Percentiles rank a stretch among this genome's conserved stretches.
These are phyloP conservation scores for Ctenosaura bakeri DNA, from an alignment of 2,797 vertebrate genomes.

Conservation along the genomic window DNA sequence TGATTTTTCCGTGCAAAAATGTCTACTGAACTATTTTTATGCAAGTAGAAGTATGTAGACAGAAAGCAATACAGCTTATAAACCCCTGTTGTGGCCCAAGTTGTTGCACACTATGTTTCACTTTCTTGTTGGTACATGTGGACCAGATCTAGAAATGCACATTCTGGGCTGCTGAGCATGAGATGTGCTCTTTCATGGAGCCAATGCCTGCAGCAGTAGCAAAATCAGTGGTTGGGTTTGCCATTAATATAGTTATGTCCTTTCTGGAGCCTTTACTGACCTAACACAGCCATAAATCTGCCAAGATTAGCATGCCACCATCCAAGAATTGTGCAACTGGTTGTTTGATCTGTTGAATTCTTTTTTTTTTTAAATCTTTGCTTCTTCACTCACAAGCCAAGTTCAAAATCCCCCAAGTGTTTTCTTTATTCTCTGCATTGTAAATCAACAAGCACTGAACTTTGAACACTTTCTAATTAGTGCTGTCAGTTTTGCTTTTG, in stretches of 20 bases:
- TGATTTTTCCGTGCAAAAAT: background rate
- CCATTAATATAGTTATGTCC: background rate
- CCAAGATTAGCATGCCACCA: background rate
- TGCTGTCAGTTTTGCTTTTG: constrained; percentile 1
- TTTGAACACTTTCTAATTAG: background rate
- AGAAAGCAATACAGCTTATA: background rate
- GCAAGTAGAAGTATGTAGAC: background rate
- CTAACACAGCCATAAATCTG: background rate
- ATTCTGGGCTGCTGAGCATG: background rate
- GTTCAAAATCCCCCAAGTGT: background rate
- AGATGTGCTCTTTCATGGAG: background rate
- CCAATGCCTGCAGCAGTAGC: background rate
- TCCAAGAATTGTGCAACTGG: background rate
- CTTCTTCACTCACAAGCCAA: background rate
- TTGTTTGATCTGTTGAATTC: constrained; percentile 8
- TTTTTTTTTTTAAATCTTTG: background rate
- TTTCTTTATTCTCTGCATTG: background rate
- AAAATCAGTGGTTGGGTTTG: background rate
- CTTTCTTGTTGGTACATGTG: background rate
- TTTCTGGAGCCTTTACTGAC: background rate
- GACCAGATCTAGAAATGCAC: too few relatives aligned
- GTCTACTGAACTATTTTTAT: background rate
- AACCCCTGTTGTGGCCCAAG: background rate
- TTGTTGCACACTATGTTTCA: background rate
- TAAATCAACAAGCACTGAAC: background rate